Base-by-base conservation (phyloP, 2,888 invertebrate species). In the Melanostoma scalare region DNA sequence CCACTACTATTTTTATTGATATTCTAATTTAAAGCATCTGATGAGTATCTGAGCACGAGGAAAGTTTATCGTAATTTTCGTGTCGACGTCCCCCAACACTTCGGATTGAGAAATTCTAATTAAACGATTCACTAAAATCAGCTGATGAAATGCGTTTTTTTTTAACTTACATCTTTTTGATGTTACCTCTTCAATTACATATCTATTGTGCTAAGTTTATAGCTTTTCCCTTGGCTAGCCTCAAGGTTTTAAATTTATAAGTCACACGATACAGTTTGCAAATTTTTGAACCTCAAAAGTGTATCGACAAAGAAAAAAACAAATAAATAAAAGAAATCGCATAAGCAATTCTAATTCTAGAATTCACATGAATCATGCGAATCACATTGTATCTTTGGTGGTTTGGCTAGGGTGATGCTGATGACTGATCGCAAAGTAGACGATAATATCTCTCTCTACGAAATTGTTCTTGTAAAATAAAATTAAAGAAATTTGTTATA, bases 91-190 rank as follows among this genome's bases (percentile, higher is more conserved):
- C 40, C 53, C 58, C 10, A 30, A 38, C 30, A 6, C 10, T 48
- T 44, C 36, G 40, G 73, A 30, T 31, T 56, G 6, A 46, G 36
- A 74, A 63, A 73, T 82, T 58, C 63, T 78, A 52, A 73, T 73
- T 36, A 46, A 38, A 74, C 82, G 82, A 82, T 63, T 82, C 82
- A 82, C 63, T 63, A 20, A 42, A 73, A 82, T 58, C 82, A 82
- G 82, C 82, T 82, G 82, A 82, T 68, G 46, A 78, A 67, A 77
- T 81, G 81, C 61, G 81, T 81, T 77, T 69, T 75, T 58, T 68
- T 60, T 60, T 8, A 60, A 30, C 10, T 55, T 31, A 10, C 35
- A 50, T 48, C 38, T 63, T 55, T 38, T 10, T 68, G 42, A 55
- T 56, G 61, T 53, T 44, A 52, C 42, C 60, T 35, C 44, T 69